Evolutionary conservation across 2,113 vertebrate species (phyloP).

Genomic region (Brachyhypopomus occidentalis): DNA sequence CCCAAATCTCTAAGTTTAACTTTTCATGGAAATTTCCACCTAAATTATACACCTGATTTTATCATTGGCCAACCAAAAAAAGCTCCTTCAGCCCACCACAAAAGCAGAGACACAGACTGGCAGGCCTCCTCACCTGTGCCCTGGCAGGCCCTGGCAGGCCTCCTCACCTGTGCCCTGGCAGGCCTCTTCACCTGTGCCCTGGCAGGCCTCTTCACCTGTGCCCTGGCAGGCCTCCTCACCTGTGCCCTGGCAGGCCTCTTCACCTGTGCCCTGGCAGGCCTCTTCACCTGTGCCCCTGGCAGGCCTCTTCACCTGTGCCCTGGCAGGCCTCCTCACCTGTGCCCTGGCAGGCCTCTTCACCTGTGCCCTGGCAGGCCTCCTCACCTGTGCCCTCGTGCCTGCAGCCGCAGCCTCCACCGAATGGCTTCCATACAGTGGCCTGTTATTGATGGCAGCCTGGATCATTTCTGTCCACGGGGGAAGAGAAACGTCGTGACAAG

Average conservation of each 20-base stretch:
- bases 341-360: no score
- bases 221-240: background rate
- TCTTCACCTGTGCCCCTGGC: background rate
- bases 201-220: background rate
- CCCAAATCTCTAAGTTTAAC: no score
- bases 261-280: no score
- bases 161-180: background rate
- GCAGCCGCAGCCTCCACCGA: background rate
- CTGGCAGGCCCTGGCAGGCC: no score
- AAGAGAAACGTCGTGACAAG: conserved; percentile 23
- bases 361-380: background rate
- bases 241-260: background rate
- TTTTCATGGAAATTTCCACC: no score
- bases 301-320: background rate
- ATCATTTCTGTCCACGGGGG: conserved; percentile 21
- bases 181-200: background rate
- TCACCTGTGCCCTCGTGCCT: background rate
- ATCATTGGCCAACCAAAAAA: background rate
- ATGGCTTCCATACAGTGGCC: background rate
- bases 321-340: background rate
- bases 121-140: background rate
- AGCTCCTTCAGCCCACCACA: background rate
- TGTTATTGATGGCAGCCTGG: conserved; percentile 5
- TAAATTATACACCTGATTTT: background rate
- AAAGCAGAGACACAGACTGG: background rate